Conservation (phyloP, 2,888 invertebrate genomes). For the Slavum lentiscoides region DNA sequence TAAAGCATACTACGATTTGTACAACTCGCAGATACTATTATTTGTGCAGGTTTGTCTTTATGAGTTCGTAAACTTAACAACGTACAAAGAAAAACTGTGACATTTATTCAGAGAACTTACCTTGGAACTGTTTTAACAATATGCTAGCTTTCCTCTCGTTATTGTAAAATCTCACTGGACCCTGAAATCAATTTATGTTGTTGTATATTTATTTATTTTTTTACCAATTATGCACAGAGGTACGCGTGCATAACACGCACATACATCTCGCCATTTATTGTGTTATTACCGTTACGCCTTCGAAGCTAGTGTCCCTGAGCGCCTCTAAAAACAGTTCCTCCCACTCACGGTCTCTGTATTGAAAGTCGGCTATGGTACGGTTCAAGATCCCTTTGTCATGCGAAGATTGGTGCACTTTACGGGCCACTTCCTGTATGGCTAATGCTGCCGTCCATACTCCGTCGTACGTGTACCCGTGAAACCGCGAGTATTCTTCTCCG, state of each 20-base stretch:
- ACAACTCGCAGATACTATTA: too few relatives aligned
- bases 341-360: slow-evolving; percentile 84
- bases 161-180: slow-evolving; percentile 88
- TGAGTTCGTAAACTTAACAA: too few relatives aligned
- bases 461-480: slow-evolving; percentile 98
- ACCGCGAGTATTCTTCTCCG: slow-evolving; percentile 84
- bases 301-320: slow-evolving; percentile 87
- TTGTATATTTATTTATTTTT: too few relatives aligned
- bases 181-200: slow-evolving; percentile 63
- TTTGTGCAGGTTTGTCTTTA: too few relatives aligned
- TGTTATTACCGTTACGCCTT: slow-evolving; percentile 78
- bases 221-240: neutral
- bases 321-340: slow-evolving; percentile 84
- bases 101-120: slow-evolving; percentile 60
- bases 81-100: neutral
- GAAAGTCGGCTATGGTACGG: slow-evolving; percentile 79
- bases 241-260: too few relatives aligned
- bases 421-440: slow-evolving; percentile 87
- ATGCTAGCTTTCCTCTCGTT: slow-evolving; percentile 95
- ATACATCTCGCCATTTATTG: neutral
- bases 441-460: slow-evolving; percentile 97
- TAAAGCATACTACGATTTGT: too few relatives aligned
- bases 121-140: slow-evolving; percentile 89
- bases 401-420: slow-evolving; percentile 61
- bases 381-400: slow-evolving; percentile 60